Conservation (phyloP, 2,888 invertebrate genomes). For the Lepidocyrtoides sp. region DNA sequence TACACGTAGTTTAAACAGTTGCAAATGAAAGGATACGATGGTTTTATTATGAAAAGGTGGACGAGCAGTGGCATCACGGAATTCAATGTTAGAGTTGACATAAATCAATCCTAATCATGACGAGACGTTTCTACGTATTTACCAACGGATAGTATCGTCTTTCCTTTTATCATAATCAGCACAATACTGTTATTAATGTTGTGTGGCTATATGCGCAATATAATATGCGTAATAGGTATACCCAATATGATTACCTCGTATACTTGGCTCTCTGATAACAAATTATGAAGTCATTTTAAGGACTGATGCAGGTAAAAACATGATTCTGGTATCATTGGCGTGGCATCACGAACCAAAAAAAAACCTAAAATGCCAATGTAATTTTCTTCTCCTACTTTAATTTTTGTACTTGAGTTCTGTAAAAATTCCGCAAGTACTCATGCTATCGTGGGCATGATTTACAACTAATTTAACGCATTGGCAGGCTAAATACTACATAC, state of each 20-base stretch:
- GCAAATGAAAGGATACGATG: not conserved
- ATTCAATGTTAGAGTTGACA: slow-evolving; percentile 27
- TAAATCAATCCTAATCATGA: slow-evolving; percentile 64
- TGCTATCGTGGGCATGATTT: not conserved
- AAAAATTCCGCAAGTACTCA: not conserved
- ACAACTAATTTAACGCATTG: not conserved
- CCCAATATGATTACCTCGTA: not conserved
- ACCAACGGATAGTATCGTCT: not conserved
- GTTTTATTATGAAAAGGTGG: slow-evolving; percentile 25
- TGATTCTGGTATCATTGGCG: slow-evolving; percentile 35
- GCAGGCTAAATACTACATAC: not conserved
- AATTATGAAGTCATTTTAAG: slow-evolving; percentile 36
- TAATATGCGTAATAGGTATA: not conserved
- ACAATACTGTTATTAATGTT: slow-evolving; percentile 35
- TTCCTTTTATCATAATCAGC: not conserved
- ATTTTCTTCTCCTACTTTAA: slow-evolving; percentile 29
- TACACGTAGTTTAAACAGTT: too few relatives aligned
- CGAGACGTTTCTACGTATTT: not conserved
- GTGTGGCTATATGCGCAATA: too few relatives aligned
- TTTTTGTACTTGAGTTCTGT: not conserved
- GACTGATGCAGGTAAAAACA: slow-evolving; percentile 32
- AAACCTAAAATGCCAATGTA: slow-evolving; percentile 22
- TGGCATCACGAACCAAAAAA: slow-evolving; percentile 58
- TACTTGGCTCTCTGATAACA: not conserved
- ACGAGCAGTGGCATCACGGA: slow-evolving; percentile 59